Conservation (phyloP, 2,888 invertebrate species). For the Chrysolina americana region DNA sequence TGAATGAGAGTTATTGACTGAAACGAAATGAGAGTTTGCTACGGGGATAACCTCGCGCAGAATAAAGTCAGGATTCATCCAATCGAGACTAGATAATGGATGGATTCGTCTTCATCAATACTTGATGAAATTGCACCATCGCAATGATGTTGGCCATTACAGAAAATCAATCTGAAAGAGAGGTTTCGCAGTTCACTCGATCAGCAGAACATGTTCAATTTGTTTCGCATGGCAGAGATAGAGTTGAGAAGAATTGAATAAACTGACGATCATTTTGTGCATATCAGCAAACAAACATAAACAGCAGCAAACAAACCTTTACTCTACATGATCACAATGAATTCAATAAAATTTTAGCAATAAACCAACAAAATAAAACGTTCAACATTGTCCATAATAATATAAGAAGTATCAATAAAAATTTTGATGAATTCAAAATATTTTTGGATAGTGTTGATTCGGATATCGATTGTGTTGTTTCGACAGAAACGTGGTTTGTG, state of each 20-base stretch:
- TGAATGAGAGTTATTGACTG: conserved; percentile 4
- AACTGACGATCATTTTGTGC: background rate
- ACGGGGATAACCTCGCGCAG: background rate
- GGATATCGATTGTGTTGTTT: no score
- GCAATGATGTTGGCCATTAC: conserved; percentile 18
- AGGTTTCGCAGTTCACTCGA: conserved; percentile 12
- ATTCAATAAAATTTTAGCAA: no score
- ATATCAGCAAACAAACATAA: no score
- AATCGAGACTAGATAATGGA: conserved; percentile 26
- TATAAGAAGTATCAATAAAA: no score
- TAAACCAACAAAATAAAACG: no score
- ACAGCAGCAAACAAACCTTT: no score
- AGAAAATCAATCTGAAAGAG: conserved; percentile 20
- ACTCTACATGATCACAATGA: no score
- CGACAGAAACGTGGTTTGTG: no score
- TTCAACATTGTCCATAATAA: no score
- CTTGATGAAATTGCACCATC: conserved; percentile 30
- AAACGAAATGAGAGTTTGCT: background rate
- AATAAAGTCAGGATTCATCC: conserved; percentile 15
- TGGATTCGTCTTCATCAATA: conserved; percentile 30
- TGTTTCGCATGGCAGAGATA: background rate
- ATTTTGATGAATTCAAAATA: no score
- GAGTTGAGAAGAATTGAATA: background rate
- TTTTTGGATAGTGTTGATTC: no score
- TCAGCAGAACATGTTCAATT: conserved; percentile 3